Conservation (phyloP, 2,888 invertebrate genomes). For the Erannis defoliaria region DNA sequence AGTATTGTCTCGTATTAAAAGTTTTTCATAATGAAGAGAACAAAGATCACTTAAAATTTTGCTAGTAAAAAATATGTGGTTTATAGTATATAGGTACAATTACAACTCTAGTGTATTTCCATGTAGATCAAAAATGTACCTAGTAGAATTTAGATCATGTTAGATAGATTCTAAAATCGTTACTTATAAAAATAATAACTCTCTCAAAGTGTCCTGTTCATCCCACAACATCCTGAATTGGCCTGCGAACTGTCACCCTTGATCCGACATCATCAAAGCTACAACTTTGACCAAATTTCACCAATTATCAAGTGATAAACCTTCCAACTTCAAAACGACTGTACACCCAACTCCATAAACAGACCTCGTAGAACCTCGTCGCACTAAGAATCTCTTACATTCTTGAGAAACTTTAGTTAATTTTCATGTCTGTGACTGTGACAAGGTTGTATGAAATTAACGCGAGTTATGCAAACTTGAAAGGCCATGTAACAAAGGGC, state of each 20-base stretch:
- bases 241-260: slow-evolving; percentile 27
- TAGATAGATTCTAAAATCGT: too few species aligned
- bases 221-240: slow-evolving; percentile 18
- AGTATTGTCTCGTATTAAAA: too few species aligned
- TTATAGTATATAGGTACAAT: too few species aligned
- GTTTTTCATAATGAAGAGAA: too few species aligned
- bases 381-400: background rate
- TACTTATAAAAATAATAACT: too few species aligned
- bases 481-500: slow-evolving; percentile 28
- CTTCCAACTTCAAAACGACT: slow-evolving; percentile 34
- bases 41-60: too few species aligned
- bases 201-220: slow-evolving; percentile 25
- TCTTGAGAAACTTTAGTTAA: background rate
- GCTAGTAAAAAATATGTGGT: too few species aligned
- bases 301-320: slow-evolving; percentile 43
- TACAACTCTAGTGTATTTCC: too few species aligned
- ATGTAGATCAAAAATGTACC: too few species aligned
- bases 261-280: slow-evolving; percentile 36
- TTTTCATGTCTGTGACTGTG: background rate
- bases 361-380: slow-evolving; percentile 8
- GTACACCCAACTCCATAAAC: slow-evolving; percentile 17
- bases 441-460: slow-evolving; percentile 15
- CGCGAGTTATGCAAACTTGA: slow-evolving; percentile 21
- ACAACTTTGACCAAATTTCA: slow-evolving; percentile 33
- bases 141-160: too few species aligned